Percentiles rank a stretch among this genome's conserved stretches.
These are phyloP conservation scores for Riparia riparia DNA, from an alignment of 2,113 vertebrate species.

Conservation along the genomic window DNA sequence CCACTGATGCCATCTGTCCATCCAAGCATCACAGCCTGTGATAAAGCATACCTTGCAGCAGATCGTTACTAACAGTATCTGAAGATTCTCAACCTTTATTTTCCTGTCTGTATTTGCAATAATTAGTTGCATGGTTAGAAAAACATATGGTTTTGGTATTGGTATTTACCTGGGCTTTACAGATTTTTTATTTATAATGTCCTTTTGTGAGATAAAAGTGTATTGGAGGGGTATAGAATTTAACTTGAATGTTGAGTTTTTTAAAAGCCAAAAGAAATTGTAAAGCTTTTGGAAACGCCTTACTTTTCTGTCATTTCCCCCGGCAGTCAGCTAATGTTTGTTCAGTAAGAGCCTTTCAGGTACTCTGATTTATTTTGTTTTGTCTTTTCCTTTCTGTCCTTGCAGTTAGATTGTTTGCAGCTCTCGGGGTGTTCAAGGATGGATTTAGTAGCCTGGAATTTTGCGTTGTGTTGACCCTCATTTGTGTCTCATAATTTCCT, in stretches of 20 bases:
- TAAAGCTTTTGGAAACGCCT: not conserved
- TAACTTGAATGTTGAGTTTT: not conserved
- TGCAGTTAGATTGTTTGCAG: not conserved
- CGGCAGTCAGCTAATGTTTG: not conserved
- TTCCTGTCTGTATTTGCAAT: not conserved
- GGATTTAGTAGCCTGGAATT: not conserved
- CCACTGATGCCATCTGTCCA: not conserved
- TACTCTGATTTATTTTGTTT: not conserved
- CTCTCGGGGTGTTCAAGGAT: not conserved
- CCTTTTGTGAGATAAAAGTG: not conserved
- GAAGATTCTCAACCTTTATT: not conserved
- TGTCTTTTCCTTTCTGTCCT: not conserved
- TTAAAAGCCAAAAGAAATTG: not conserved
- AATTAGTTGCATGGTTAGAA: not conserved
- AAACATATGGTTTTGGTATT: not conserved
- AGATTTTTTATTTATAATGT: not conserved
- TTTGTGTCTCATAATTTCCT: not conserved
- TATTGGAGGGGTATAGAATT: not conserved
- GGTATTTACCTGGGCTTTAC: not conserved
- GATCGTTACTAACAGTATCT: not conserved
- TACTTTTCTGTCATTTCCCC: not conserved
- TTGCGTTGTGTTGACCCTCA: not conserved
- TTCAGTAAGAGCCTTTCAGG: not conserved
- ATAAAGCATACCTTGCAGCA: not conserved
- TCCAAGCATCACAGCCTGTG: not conserved